Base-by-base conservation (phyloP, 1,140 invertebrate species). In the Brachionus koreanus region DNA sequence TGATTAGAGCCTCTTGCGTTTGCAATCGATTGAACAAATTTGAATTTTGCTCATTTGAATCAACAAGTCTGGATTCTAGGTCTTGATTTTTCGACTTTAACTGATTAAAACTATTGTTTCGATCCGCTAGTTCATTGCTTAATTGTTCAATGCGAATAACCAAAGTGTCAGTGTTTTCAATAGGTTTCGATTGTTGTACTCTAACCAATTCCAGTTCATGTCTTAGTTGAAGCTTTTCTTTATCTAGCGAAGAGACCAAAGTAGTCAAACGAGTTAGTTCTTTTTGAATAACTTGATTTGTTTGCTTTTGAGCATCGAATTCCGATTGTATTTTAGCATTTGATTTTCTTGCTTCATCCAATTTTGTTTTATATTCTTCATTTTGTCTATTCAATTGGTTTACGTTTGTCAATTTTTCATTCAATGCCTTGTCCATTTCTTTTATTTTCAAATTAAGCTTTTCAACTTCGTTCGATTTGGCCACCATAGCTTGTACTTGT, bases 221-320 rank as follows among this genome's bases (percentile, higher is more conserved):
- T 46, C 39, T 43, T n/a, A 74, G 1, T 25, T 43, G 16, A 12
- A 43, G n/a, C 10, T 74, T 46, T 33, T 79, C 76, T 61, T 79
- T 79, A 13, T 79, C 49, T 12, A 79, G 12, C 9, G 33, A 37
- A 65, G 25, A 25, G 10, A 57, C 19, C 3, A 19, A 9, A 9
- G 6, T 19, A 12, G 76, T 65, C 49, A 43, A 79, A 23, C 35
- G 33, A 43, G 76, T 61, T 0, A 79, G 33, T 25, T 79, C 76
- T 63, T 43, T 79, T 65, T 79, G 76, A 35, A 79, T 79, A 0
- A 79, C 52, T 29, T 42, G 35, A 65, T 79, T 79, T 29, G 76
- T 79, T 25, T 61, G 46, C 37, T 79, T 57, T 12, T 42, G 49
- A 16, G 76, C 57, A 3, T 79, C 76, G 5, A 42, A 79, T 1